Evolutionary conservation across 2,797 vertebrate species (phyloP).

Genomic region (Coluber constrictor): DNA sequence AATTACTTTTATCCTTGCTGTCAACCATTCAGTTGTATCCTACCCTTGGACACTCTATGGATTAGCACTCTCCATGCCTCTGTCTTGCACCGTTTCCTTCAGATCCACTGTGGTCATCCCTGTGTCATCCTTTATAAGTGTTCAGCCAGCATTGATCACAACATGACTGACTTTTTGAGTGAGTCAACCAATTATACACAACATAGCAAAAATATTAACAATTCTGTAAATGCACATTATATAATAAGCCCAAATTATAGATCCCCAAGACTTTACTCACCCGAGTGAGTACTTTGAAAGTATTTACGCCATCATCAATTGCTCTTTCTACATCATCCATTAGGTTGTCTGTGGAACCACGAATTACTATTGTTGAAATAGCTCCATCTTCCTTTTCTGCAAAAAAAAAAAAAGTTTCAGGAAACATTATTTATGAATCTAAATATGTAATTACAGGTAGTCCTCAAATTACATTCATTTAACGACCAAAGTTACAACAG

Average conservation of each 20-base stretch:
- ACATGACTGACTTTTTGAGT: background rate
- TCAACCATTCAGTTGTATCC: background rate
- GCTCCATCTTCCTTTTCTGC: slow-evolving; percentile 93
- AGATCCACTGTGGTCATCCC: background rate
- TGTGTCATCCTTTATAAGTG: background rate
- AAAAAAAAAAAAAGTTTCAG: background rate
- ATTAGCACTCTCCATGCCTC: background rate
- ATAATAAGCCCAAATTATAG: background rate
- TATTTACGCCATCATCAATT: slow-evolving; percentile 95
- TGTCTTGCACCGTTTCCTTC: background rate
- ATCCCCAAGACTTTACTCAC: slow-evolving; percentile 67
- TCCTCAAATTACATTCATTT: background rate
- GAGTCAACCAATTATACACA: background rate
- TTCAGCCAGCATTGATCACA: background rate
- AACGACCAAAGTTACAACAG: background rate
- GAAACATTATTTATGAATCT: background rate
- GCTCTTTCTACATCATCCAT: slow-evolving; percentile 98
- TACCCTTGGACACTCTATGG: background rate
- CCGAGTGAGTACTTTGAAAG: slow-evolving; percentile 94
- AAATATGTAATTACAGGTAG: background rate
- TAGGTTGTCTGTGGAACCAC: slow-evolving; percentile 95
- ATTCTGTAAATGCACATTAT: background rate
- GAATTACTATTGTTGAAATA: slow-evolving; percentile 91
- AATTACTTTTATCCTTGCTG: background rate
- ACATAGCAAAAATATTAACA: background rate